A percentile compares a stretch with the other conserved stretches of the same genome.
Conservation (phyloP, 2,888 invertebrate species). For the Boloria selene region DNA sequence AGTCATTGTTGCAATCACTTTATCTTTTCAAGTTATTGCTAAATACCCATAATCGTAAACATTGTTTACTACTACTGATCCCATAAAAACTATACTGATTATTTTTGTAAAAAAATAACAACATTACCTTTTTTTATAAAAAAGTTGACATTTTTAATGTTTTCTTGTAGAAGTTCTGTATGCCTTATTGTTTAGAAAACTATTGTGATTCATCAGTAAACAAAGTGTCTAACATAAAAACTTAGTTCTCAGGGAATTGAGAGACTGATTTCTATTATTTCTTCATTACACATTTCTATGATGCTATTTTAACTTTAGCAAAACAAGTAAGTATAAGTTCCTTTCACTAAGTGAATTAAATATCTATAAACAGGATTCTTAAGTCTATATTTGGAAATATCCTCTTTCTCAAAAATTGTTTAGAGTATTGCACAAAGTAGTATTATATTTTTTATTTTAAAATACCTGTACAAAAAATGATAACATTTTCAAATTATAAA, state of each 20-base stretch:
- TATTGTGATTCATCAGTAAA: conserved; percentile 41
- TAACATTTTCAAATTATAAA: not conserved
- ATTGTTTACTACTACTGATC: conserved; percentile 48
- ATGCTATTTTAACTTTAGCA: conserved; percentile 2
- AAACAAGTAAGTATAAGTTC: conserved; percentile 20
- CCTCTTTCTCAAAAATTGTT: not conserved
- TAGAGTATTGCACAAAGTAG: not conserved
- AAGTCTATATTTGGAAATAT: conserved; percentile 3
- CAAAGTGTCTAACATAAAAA: conserved; percentile 31
- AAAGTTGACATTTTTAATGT: conserved; percentile 9
- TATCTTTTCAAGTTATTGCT: conserved; percentile 57
- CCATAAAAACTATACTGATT: conserved; percentile 4
- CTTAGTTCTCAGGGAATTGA: not conserved
- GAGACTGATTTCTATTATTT: conserved; percentile 2
- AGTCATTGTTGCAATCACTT: conserved; percentile 75
- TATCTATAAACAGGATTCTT: not conserved
- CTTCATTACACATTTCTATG: conserved; percentile 2
- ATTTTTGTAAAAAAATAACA: conserved; percentile 10
- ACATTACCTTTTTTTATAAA: conserved; percentile 11
- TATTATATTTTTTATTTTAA: not conserved
- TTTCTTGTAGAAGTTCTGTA: conserved; percentile 27
- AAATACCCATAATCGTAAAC: conserved; percentile 50
- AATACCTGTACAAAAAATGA: not conserved
- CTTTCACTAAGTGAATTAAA: conserved; percentile 15
- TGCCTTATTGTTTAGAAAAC: conserved; percentile 42